These are phyloP conservation scores for Butastur rufipennis DNA, from an alignment of 2,113 vertebrate species.

Conservation along the genomic window DNA sequence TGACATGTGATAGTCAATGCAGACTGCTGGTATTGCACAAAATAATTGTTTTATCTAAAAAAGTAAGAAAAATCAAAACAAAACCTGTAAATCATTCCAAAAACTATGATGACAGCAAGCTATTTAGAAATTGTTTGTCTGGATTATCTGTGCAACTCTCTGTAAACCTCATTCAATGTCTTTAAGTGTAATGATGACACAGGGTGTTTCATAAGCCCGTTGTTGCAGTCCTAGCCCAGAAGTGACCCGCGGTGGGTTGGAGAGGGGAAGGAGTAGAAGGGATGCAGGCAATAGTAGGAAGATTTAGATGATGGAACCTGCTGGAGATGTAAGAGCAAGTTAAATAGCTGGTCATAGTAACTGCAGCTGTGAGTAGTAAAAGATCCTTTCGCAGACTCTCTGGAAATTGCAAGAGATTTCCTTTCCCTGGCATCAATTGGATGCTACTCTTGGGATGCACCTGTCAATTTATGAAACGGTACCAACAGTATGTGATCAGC, in stretches of 20 bases:
- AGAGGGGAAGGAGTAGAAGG: background rate
- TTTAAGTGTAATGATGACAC: background rate
- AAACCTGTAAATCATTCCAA: background rate
- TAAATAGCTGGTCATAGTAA: background rate
- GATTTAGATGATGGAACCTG: background rate
- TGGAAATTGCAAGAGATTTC: background rate
- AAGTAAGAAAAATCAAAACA: background rate
- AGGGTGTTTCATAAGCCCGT: background rate
- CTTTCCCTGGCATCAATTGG: background rate
- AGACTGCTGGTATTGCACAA: background rate
- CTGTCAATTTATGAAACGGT: background rate
- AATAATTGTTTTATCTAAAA: background rate
- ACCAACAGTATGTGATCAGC: background rate
- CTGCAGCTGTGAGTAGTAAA: background rate
- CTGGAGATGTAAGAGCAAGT: background rate
- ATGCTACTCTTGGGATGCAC: background rate
- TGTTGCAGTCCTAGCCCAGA: background rate
- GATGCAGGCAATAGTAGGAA: background rate
- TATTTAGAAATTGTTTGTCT: background rate
- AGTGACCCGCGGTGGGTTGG: fast-evolving
- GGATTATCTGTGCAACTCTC: background rate
- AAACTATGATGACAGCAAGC: background rate
- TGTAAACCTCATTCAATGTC: background rate
- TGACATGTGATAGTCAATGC: background rate
- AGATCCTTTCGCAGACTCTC: background rate